Conservation (phyloP, 2,888 invertebrate species). For the Spatulosminthurus flaviceps region DNA sequence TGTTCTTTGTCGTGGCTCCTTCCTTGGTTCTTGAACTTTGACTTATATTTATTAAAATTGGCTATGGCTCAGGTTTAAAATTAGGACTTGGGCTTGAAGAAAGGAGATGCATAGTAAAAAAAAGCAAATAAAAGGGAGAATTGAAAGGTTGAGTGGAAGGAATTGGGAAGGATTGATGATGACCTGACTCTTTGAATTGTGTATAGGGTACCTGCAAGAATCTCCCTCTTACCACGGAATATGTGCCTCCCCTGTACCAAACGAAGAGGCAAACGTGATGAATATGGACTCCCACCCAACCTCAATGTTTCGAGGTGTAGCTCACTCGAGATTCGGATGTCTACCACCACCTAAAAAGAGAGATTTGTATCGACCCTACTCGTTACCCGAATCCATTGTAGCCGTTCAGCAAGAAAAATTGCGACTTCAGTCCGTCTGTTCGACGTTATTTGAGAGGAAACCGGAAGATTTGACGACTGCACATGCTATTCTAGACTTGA, state of each 20-base stretch:
- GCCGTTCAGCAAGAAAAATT: slow-evolving; percentile 63
- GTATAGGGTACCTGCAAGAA: slow-evolving; percentile 62
- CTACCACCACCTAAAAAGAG: slow-evolving; percentile 86
- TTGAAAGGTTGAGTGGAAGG: neutral
- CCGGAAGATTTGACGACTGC: slow-evolving; percentile 84
- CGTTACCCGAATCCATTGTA: slow-evolving; percentile 61
- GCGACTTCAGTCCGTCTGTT: slow-evolving; percentile 61
- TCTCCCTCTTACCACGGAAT: slow-evolving; percentile 67
- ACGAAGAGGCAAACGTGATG: slow-evolving; percentile 63
- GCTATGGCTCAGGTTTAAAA: too few species aligned
- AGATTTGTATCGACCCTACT: slow-evolving; percentile 90
- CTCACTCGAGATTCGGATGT: slow-evolving; percentile 52
- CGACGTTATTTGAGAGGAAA: slow-evolving; percentile 61
- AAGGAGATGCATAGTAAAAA: too few species aligned
- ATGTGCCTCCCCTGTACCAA: slow-evolving; percentile 71
- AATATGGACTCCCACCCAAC: slow-evolving; percentile 59
- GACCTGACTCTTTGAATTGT: neutral
- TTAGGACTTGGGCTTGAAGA: too few species aligned
- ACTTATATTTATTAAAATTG: too few species aligned
- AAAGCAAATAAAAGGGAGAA: neutral
- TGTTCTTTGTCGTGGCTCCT: too few species aligned
- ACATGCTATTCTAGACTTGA: slow-evolving; percentile 87
- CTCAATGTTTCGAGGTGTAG: slow-evolving; percentile 38
- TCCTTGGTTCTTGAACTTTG: too few species aligned
- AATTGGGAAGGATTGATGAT: neutral